These are phyloP conservation scores for Andrena flavipes DNA, from an alignment of 2,888 invertebrate species.

Conservation along the genomic window DNA sequence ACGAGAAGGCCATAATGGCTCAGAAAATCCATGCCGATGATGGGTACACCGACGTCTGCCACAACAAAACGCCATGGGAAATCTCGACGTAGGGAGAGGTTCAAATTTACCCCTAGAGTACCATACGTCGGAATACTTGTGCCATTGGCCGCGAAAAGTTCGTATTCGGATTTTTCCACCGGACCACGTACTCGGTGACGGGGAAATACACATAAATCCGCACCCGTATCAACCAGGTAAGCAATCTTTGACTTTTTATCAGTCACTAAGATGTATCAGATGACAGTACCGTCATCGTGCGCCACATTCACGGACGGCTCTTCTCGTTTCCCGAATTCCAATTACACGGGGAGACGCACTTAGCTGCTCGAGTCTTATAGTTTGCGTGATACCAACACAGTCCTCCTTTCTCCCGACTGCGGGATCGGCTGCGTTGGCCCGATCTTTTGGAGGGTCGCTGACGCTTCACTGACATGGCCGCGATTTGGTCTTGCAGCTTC, in stretches of 20 bases:
- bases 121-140: too few species aligned
- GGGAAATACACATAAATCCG: background rate
- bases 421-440: background rate
- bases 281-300: background rate
- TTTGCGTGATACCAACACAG: background rate
- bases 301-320: slow-evolving; percentile 1
- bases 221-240: too few species aligned
- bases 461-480: too few species aligned
- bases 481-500: background rate
- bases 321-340: background rate
- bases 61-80: too few species aligned
- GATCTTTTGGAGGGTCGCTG: too few species aligned
- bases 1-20: too few species aligned
- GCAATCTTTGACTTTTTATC: background rate
- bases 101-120: background rate
- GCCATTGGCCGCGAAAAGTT: background rate
- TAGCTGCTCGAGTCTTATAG: background rate
- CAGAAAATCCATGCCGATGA: too few species aligned
- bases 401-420: background rate
- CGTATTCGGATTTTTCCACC: background rate
- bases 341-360: background rate
- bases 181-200: background rate
- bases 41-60: too few species aligned
- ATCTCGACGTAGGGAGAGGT: too few species aligned
- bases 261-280: background rate